Evolutionary conservation across 1,140 invertebrate species (phyloP), one percentile per base, ranked within the genome.

Genomic region (Asobara japonica): DNA sequence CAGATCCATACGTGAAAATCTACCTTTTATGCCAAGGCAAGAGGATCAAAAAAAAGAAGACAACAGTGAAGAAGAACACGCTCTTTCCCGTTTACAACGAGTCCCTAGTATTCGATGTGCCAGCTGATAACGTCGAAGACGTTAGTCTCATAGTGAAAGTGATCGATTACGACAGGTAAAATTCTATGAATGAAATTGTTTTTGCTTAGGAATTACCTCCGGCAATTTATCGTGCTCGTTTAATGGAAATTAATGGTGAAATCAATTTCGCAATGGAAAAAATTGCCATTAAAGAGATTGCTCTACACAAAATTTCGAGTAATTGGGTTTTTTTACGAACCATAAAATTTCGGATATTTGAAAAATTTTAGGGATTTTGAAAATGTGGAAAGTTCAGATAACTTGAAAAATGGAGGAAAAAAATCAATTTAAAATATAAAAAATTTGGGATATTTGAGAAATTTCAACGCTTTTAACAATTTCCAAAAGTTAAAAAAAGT

Each of bases 141-240:
- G 93, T 96, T 65, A 93, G 92, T 66, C 87, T 97, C 0, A 89
- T 96, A 18, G 90, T 97, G 48, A 96, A 96, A 89, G 93, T 96
- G 65, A 94, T 97, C 74, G 95, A 97, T 86, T 96, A 96, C 80
- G 95, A 97, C 86, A 93, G 94, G 94, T 96, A 85, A 51, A 48
- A 20, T 61, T 31, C 38, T 30, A 60, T 72, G 18, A 41, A 51
- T 31, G 29, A 41, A 64, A 48, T 36, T 72, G 45, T 10, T 31
- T 51, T 61, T 38, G 38, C 0, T 20, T 22, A 45, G n/a, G 3
- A 13, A 56, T 33, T 56, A n/a, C 11, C 30, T 61, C 51, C 8
- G 25, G 51, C 51, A 22, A 56, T 56, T 56, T 56, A 56, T 27
- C 13, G 20, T 25, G 13, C 51, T 36, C 33, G 48, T 48, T 22